Conservation (phyloP, 35 echinoderm and acorn worm species). For the Lytechinus variegatus region DNA sequence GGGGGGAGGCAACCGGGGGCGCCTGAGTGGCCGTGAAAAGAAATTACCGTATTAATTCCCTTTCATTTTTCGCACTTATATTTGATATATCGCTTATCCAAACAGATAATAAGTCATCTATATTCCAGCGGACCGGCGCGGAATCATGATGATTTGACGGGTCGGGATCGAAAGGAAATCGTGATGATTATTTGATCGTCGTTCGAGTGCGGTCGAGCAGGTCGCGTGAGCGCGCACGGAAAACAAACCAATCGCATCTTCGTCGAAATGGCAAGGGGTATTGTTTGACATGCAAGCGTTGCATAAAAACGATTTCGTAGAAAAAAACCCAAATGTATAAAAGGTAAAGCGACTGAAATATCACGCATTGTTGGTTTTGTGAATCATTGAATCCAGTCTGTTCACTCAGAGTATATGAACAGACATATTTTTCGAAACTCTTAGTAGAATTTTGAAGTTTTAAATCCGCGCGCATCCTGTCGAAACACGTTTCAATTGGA, state of each 20-base stretch:
- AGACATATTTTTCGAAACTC: no score
- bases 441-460: no score
- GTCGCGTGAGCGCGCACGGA: not conserved
- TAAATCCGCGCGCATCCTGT: no score
- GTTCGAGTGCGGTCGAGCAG: not conserved
- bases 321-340: not conserved
- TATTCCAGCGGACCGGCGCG: not conserved
- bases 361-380: not conserved
- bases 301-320: not conserved
- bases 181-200: not conserved
- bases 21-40: not conserved
- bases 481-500: no score
- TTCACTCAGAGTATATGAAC: not conserved
- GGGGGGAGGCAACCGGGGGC: not conserved
- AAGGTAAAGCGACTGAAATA: not conserved
- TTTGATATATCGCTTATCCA: not conserved
- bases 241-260: not conserved
- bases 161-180: not conserved
- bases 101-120: slow-evolving; percentile 40
- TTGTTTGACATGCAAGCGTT: not conserved
- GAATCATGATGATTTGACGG: slow-evolving; percentile 13
- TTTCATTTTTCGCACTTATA: slow-evolving; percentile 9
- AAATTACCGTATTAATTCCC: not conserved
- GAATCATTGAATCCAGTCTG: not conserved
- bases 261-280: not conserved